Base-by-base conservation (phyloP, 2,797 vertebrate genomes). In the Heteromormyrus szaboi region DNA sequence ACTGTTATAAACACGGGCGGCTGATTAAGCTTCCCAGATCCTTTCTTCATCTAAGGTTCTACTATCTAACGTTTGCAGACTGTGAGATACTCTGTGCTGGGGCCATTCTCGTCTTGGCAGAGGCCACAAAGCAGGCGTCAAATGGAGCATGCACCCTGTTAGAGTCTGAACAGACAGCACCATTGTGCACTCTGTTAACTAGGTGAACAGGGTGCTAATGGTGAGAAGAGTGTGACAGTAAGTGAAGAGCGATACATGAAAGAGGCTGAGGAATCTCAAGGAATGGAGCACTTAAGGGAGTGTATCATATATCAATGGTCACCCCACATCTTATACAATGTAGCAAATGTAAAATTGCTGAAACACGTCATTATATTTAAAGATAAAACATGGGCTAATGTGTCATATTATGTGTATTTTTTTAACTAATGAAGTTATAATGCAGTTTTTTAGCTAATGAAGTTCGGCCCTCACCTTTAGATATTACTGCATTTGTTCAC, bases 151-250 rank as follows among this genome's bases (percentile, higher is more conserved):
- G 81, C 37, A 59, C 53, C 88, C 53, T 48, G 53, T 59, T 25
- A 56, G 51, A 59, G 88, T 51, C 51, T 56, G 48, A 88, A 88
- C 54, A 84, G 51, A 59, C 53, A 85, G 48, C 44, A 12, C 81
- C 29, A 50, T 85, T 85, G 81, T 85, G 46, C 81, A 51, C 41
- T 12, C n/a, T 44, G 79, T 83, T 83, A 44, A 83, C 19, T 83
- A 48, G 37, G 79, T 44, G 79, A 48, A 83, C 68, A 37, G 68
- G 68, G 68, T 72, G 68, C 68, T 72, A 72, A 72, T 37, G 68
- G 76, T 8, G 46, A 81, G 37, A 81, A 37, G 19, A 81, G 76
- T 22, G 41, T 81, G 76, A 81, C 76, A 46, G 37, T 81, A 44
- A 81, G 41, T 81, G 76, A 46, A 46, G 41, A 46, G 41, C 76